A percentile compares a stretch with the other conserved stretches of the same genome.
Conservation (phyloP, 2,113 vertebrate species). For the Cryptomyrus ogoouensis region DNA sequence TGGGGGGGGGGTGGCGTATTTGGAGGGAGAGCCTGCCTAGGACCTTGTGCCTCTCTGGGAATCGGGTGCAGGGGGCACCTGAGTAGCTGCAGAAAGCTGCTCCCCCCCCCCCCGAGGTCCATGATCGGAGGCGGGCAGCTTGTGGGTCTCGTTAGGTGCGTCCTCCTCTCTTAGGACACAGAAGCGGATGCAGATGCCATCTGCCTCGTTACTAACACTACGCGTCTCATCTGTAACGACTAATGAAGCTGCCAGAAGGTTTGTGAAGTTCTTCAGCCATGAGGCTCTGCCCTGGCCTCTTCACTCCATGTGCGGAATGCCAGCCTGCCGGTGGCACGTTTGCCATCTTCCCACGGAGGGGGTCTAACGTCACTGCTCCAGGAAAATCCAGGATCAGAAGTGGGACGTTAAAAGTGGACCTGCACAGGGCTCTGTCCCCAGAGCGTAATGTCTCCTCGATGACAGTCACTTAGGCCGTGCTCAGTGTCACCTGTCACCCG, state of each 20-base stretch:
- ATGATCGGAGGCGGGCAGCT: not conserved
- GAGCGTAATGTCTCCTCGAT: not conserved
- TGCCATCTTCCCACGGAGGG: not conserved
- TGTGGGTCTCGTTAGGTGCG: not conserved
- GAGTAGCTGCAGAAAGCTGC: not conserved
- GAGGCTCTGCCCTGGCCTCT: not conserved
- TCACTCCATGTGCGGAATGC: not conserved
- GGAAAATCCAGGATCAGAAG: not conserved
- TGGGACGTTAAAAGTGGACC: not conserved
- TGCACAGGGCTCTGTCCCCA: not conserved
- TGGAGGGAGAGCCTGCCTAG: not conserved
- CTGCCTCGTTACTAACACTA: not conserved
- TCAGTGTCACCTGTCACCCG: not conserved
- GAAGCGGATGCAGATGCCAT: not conserved
- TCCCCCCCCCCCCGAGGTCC: not conserved
- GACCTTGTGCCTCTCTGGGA: not conserved
- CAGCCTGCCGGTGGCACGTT: too few species aligned
- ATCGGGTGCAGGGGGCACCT: not conserved
- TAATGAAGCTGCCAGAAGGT: not conserved
- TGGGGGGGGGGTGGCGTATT: not conserved
- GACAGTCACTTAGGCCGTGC: not conserved
- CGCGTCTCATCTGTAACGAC: not conserved
- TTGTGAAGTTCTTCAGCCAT: not conserved
- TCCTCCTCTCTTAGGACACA: not conserved
- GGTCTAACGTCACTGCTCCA: not conserved